Evolutionary conservation across 2,797 vertebrate genomes (phyloP).

Genomic region (Gymnopithys bicolor): DNA sequence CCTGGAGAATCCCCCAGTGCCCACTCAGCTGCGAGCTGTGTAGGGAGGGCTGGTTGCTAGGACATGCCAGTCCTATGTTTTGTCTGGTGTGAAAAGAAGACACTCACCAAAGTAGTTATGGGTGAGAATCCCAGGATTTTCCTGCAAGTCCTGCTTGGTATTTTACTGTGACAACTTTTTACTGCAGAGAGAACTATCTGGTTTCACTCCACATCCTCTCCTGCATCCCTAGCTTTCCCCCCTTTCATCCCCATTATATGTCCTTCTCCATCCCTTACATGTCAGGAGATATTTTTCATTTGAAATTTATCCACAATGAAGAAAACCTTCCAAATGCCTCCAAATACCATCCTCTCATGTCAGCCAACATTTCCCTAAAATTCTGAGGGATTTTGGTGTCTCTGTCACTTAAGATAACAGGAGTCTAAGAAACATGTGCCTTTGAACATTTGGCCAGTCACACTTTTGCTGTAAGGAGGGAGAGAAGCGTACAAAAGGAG

Average conservation of each 20-base stretch:
- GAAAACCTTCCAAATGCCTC: neutral
- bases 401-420: neutral
- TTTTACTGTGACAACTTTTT: neutral
- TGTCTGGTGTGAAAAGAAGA: neutral
- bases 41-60: neutral
- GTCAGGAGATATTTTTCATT: neutral
- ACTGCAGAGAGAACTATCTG: neutral
- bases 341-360: neutral
- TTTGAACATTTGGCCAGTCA: neutral
- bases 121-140: neutral
- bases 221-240: neutral
- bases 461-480: neutral
- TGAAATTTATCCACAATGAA: neutral
- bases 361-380: neutral
- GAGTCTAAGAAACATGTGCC: neutral
- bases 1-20: neutral
- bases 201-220: neutral
- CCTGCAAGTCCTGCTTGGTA: neutral
- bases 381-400: neutral
- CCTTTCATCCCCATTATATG: neutral
- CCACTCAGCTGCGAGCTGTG: neutral
- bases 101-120: neutral
- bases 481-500: neutral
- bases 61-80: neutral
- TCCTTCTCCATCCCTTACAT: neutral